Percentiles rank a stretch among this genome's conserved stretches.
phyloP scores from a whole-genome alignment of 2,888 invertebrate genomes.

The Drosophila monieri region DNA sequence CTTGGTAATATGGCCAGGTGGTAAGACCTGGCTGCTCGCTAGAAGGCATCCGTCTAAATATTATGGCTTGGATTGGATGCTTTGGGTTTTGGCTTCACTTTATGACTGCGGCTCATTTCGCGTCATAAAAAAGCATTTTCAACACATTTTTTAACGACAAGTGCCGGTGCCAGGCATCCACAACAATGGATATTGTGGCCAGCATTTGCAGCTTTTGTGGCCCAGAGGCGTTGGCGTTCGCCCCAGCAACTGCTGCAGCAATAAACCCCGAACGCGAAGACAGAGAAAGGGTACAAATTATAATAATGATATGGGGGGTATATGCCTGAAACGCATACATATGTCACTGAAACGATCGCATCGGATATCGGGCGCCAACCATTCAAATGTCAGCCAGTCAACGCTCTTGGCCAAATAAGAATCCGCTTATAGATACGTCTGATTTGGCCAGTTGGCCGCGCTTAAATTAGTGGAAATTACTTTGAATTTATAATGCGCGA shows the following conservation, averaged over 20 bases:
- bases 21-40: slow-evolving; percentile 17
- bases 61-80: slow-evolving; percentile 48
- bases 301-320: slow-evolving; percentile 59
- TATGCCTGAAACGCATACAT: slow-evolving; percentile 14
- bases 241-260: slow-evolving; percentile 57
- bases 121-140: slow-evolving; percentile 73
- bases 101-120: slow-evolving; percentile 70
- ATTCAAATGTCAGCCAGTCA: slow-evolving; percentile 37
- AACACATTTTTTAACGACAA: slow-evolving; percentile 73
- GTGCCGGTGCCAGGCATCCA: slow-evolving; percentile 52
- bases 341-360: slow-evolving; percentile 25
- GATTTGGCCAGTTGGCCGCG: slow-evolving; percentile 50
- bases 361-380: slow-evolving; percentile 9
- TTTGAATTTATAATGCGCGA: slow-evolving; percentile 53
- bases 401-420: slow-evolving; percentile 6
- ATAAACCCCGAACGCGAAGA: slow-evolving; percentile 45
- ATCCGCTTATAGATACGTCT: slow-evolving; percentile 15
- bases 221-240: slow-evolving; percentile 73
- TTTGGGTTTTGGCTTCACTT: slow-evolving; percentile 50
- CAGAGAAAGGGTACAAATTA: slow-evolving; percentile 65
- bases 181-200: slow-evolving; percentile 61
- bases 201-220: slow-evolving; percentile 69
- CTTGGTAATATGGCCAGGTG: slow-evolving; percentile 17
- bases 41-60: slow-evolving; percentile 48
- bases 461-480: slow-evolving; percentile 71